Conservation (phyloP, 2,797 vertebrate genomes). For the Astyanax mexicanus region DNA sequence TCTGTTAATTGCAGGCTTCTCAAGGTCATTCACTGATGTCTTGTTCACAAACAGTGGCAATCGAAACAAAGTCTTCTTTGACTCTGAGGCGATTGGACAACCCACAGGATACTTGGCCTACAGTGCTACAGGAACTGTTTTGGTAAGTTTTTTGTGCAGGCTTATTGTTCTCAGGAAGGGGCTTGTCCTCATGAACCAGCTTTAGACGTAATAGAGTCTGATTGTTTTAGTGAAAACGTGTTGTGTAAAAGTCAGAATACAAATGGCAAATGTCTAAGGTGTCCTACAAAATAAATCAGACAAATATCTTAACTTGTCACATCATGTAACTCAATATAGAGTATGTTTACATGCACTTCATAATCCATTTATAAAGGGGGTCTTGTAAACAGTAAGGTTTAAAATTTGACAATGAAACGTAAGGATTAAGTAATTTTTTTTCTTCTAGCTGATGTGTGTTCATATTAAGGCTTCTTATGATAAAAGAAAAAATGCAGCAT, state of each 20-base stretch:
- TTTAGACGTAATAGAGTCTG: background rate
- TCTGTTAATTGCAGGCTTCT: too few relatives aligned
- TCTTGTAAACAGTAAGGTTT: too few relatives aligned
- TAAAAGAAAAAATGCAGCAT: too few relatives aligned
- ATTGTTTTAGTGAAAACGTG: background rate
- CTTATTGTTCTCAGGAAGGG: background rate
- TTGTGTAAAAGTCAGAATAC: background rate
- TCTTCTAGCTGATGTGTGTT: too few relatives aligned
- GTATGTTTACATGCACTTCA: too few relatives aligned
- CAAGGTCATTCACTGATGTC: background rate
- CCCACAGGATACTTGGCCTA: slow-evolving; percentile 86
- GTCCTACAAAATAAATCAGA: too few relatives aligned
- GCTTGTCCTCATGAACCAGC: background rate
- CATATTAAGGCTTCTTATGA: too few relatives aligned
- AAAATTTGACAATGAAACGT: too few relatives aligned
- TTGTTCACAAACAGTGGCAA: slow-evolving; percentile 56
- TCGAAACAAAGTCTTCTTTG: slow-evolving; percentile 69
- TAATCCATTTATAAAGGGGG: too few relatives aligned
- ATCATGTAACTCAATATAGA: background rate
- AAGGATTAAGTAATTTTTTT: too few relatives aligned
- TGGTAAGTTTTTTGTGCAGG: slow-evolving; percentile 73
- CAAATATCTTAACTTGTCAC: background rate
- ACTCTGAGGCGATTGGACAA: slow-evolving; percentile 41
- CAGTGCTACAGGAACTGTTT: slow-evolving; percentile 69
- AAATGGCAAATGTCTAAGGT: too few relatives aligned